Conservation (phyloP, 2,888 invertebrate genomes). For the Malachius bipustulatus region DNA sequence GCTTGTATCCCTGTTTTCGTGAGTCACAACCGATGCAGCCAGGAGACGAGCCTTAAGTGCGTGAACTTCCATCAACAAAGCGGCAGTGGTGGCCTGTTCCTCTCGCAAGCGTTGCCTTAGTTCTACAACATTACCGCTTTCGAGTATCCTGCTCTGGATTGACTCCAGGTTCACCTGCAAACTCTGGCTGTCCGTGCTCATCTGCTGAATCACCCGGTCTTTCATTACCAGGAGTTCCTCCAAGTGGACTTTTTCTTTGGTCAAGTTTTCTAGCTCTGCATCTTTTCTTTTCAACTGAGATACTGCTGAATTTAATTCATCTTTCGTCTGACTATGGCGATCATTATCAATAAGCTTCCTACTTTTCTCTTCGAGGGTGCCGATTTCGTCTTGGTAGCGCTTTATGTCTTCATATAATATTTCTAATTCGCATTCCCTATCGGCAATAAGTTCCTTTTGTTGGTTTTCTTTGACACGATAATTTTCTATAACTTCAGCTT, state of each 20-base stretch:
- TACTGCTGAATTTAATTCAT: conserved; percentile 21
- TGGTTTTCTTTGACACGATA: conserved; percentile 37
- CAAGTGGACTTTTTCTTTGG: conserved; percentile 44
- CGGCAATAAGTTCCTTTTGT: conserved; percentile 23
- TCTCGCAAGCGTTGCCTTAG: conserved; percentile 45
- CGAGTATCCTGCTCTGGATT: conserved; percentile 42
- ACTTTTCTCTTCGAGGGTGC: conserved; percentile 37
- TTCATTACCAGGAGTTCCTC: conserved; percentile 47
- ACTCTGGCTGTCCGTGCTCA: conserved; percentile 44
- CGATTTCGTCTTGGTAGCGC: conserved; percentile 42
- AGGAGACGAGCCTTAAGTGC: conserved; percentile 25
- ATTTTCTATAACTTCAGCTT: conserved; percentile 32
- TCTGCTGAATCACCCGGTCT: conserved; percentile 46
- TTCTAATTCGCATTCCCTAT: conserved; percentile 44
- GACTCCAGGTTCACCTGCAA: conserved; percentile 42
- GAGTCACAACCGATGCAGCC: conserved; percentile 37
- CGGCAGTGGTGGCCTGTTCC: conserved; percentile 38
- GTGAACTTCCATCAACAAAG: conserved; percentile 30
- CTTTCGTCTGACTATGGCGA: conserved; percentile 14
- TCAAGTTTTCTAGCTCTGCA: conserved; percentile 32
- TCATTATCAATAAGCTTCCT: conserved; percentile 12
- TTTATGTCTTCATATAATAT: conserved; percentile 42
- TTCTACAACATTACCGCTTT: conserved; percentile 47
- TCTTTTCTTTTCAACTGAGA: conserved; percentile 18
- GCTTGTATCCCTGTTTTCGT: conserved; percentile 29